Evolutionary conservation across 2,797 vertebrate genomes (phyloP).

Genomic region (Rousettus madagascariensis): DNA sequence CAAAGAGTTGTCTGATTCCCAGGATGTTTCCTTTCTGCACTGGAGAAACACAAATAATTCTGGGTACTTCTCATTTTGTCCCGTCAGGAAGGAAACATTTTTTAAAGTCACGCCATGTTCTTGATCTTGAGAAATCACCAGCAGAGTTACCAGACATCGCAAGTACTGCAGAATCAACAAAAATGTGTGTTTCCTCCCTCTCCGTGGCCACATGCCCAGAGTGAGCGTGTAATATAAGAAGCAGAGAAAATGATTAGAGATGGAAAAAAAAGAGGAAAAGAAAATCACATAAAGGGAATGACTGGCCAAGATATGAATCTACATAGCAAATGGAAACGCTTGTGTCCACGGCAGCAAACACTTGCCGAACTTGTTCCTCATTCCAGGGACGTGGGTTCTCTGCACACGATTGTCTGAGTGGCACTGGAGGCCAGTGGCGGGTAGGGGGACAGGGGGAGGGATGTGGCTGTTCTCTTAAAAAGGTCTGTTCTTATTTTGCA

Average conservation of each 20-base stretch:
- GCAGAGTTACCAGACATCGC: constrained; percentile 31
- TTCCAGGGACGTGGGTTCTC: not conserved
- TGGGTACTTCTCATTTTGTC: not conserved
- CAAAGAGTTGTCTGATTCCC: not conserved
- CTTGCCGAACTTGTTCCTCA: not conserved
- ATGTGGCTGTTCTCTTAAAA: not conserved
- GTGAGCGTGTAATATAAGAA: constrained; percentile 10
- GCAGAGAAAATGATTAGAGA: constrained; percentile 60
- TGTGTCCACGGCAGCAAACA: not conserved
- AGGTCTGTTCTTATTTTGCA: not conserved
- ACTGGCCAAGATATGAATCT: not conserved
- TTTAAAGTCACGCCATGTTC: constrained; percentile 41
- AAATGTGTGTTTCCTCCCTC: not conserved
- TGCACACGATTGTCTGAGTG: not conserved
- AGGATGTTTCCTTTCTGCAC: not conserved
- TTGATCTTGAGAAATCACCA: constrained; percentile 37
- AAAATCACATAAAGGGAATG: not conserved
- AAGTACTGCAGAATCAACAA: not conserved
- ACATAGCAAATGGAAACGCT: not conserved
- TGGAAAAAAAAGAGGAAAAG: not conserved
- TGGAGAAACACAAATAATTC: not conserved
- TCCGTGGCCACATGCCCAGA: constrained; percentile 31
- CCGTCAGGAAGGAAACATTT: not conserved
- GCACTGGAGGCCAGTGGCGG: not conserved
- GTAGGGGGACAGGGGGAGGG: too few relatives aligned